Conservation (phyloP, 2,888 invertebrate species). For the Drosophila mimica region DNA sequence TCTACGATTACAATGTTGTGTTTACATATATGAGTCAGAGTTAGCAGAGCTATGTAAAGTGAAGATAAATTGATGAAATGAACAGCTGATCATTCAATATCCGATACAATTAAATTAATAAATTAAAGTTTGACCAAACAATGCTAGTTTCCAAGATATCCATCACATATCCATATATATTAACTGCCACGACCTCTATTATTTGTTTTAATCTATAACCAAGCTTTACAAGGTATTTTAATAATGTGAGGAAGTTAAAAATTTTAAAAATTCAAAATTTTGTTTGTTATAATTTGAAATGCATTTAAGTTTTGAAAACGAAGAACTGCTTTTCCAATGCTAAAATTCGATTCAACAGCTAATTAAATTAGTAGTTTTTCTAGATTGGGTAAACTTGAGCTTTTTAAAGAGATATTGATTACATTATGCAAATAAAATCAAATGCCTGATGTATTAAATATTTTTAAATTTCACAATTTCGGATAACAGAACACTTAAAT, state of each 20-base stretch:
- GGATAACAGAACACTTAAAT: not conserved
- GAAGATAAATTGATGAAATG: too few species aligned
- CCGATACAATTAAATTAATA: too few species aligned
- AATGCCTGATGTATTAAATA: not conserved
- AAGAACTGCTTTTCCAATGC: not conserved
- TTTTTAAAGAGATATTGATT: not conserved
- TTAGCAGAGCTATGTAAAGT: too few species aligned
- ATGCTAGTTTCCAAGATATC: not conserved
- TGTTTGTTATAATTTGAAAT: not conserved
- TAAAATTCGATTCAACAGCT: too few species aligned
- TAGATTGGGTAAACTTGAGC: not conserved
- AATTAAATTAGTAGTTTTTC: not conserved
- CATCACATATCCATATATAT: too few species aligned
- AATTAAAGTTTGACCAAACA: too few species aligned
- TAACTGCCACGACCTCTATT: too few species aligned
- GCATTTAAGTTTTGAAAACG: not conserved
- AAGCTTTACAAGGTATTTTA: too few species aligned
- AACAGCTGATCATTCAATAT: too few species aligned
- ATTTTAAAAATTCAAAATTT: not conserved
- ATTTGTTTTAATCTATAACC: too few species aligned
- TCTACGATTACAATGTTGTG: too few species aligned
- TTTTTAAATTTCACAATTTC: not conserved
- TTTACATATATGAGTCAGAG: too few species aligned
- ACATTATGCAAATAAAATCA: not conserved
- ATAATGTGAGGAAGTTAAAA: not conserved